Evolutionary conservation across 2,888 invertebrate species (phyloP).

Genomic region (Dynastes tityus): DNA sequence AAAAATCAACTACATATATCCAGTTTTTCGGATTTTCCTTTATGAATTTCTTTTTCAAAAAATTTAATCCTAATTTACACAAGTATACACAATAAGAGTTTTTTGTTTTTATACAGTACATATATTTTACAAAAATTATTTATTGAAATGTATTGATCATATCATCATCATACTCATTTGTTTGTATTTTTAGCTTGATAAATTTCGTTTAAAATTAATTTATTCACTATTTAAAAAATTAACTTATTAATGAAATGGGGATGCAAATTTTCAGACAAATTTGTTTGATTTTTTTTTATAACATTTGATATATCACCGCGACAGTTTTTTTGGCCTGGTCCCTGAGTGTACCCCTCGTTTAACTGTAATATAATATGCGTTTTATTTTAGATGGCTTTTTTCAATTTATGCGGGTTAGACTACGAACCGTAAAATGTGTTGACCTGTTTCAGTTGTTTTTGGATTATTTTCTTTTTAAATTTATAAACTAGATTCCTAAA

Average conservation of each 20-base stretch:
- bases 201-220: constrained; percentile 50
- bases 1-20: constrained; percentile 51
- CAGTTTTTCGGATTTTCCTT: constrained; percentile 57
- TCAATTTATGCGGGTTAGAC: neutral
- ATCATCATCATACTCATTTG: constrained; percentile 62
- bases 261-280: constrained; percentile 64
- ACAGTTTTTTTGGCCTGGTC: constrained; percentile 72
- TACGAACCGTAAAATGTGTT: constrained; percentile 2
- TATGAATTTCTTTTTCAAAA: constrained; percentile 57
- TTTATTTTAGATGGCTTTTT: neutral
- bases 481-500: too few species aligned
- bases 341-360: constrained; percentile 70
- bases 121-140: constrained; percentile 55
- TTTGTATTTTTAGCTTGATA: constrained; percentile 45
- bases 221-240: neutral
- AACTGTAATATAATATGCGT: constrained; percentile 20
- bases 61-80: too few species aligned
- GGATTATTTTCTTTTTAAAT: too few species aligned
- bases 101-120: constrained; percentile 60
- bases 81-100: constrained; percentile 69
- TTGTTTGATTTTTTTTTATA: constrained; percentile 67
- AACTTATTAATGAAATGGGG: constrained; percentile 62
- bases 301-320: constrained; percentile 70
- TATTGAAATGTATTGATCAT: constrained; percentile 67
- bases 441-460: neutral